Conservation (phyloP, 2,113 vertebrate species). For the Dipodomys stephensi region DNA sequence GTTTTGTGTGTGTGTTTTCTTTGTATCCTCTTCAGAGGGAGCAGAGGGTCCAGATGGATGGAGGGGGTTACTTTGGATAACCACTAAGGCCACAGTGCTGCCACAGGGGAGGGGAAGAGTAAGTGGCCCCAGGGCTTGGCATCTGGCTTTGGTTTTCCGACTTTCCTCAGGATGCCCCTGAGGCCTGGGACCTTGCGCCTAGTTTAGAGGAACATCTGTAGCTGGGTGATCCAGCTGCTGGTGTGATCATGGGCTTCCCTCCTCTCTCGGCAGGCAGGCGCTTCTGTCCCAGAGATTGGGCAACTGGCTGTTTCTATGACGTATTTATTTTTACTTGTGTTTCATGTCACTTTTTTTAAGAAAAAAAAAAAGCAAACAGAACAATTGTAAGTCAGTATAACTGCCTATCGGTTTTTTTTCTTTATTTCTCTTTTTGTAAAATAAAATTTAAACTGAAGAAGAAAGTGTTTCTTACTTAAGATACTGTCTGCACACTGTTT, state of each 20-base stretch:
- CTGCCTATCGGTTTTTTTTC: slow-evolving; percentile 84
- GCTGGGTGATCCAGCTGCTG: slow-evolving; percentile 83
- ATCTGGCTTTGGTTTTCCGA: slow-evolving; percentile 80
- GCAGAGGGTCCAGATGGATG: slow-evolving; percentile 67
- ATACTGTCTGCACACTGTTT: slow-evolving; percentile 17
- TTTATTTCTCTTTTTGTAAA: slow-evolving; percentile 84
- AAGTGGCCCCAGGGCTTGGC: slow-evolving; percentile 71
- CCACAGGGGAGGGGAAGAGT: slow-evolving; percentile 26
- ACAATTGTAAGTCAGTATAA: slow-evolving; percentile 92
- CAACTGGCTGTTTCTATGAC: slow-evolving; percentile 92
- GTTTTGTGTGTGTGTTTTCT: slow-evolving; percentile 17
- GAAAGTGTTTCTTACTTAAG: slow-evolving; percentile 66
- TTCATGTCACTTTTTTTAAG: slow-evolving; percentile 91
- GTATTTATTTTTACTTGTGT: slow-evolving; percentile 94
- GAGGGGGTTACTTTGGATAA: slow-evolving; percentile 75
- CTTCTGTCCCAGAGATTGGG: slow-evolving; percentile 87
- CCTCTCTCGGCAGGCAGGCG: slow-evolving; percentile 83
- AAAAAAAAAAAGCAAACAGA: slow-evolving; percentile 87
- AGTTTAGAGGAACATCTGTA: slow-evolving; percentile 84
- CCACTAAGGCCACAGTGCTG: slow-evolving; percentile 78
- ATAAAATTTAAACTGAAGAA: slow-evolving; percentile 79
- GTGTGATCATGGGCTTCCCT: slow-evolving; percentile 89
- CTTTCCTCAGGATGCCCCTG: slow-evolving; percentile 85
- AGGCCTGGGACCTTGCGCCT: slow-evolving; percentile 85
- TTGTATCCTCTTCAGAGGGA: slow-evolving; percentile 68